phyloP scores from a whole-genome alignment of 2,113 vertebrate genomes.

The Silurus glanis region DNA sequence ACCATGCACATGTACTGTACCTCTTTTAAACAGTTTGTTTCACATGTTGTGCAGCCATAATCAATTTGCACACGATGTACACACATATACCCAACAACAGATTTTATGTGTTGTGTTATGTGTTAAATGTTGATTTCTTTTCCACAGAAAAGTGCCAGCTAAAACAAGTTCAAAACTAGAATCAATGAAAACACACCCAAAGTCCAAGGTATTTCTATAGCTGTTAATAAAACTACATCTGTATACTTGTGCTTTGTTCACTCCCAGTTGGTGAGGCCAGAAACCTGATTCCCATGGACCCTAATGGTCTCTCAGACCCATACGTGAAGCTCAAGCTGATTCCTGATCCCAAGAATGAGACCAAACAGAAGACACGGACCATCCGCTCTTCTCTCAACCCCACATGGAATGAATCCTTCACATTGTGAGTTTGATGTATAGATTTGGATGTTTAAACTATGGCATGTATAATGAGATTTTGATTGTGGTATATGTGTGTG shows the following conservation, averaged over 20 bases:
- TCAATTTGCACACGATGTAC: too few relatives aligned
- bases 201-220: not conserved
- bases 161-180: not conserved
- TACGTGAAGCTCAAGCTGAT: conserved; percentile 97
- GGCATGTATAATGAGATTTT: not conserved
- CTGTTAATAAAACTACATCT: conserved; percentile 33
- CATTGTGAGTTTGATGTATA: conserved; percentile 80
- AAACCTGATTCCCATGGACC: conserved; percentile 97
- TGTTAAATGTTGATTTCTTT: too few relatives aligned
- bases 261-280: conserved; percentile 87
- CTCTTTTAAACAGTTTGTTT: too few relatives aligned
- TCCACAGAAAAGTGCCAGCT: too few relatives aligned
- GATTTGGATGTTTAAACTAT: not conserved
- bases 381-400: conserved; percentile 94
- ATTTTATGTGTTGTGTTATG: too few relatives aligned
- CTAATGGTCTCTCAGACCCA: conserved; percentile 93
- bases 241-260: conserved; percentile 1
- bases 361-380: conserved; percentile 95
- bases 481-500: not conserved
- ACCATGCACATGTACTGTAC: too few relatives aligned
- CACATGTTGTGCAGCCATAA: too few relatives aligned
- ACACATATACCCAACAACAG: too few relatives aligned
- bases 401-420: conserved; percentile 92
- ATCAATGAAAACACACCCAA: not conserved
- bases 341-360: conserved; percentile 95